Base-by-base conservation (phyloP, 2,888 invertebrate genomes). In the Hyalella azteca region DNA sequence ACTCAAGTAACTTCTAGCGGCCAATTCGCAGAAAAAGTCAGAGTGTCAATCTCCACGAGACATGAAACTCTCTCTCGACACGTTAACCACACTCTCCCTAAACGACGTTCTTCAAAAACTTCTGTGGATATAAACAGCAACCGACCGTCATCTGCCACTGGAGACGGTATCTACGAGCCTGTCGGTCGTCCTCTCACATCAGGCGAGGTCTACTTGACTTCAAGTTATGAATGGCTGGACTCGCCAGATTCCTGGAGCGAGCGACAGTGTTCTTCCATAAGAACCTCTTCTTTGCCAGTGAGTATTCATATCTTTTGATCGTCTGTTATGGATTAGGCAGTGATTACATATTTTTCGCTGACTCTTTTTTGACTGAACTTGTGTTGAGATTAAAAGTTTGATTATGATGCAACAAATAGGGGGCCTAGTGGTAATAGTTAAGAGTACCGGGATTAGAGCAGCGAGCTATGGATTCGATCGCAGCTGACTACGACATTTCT, bases 31-130 rank as follows among this genome's bases (percentile, higher is more conserved):
- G 5, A 29, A 36, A 32, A 66, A 66, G 66, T 66, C 19, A 36
- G 36, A 2, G 66, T 66, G 7, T 66, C 66, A 3, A 66, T 66
- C 54, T 26, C 54, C 9, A 13, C 54, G 11, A 32, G 36, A 36
- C 36, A 66, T 36, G 66, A 66, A 29, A 36, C 36, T 13, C 66
- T 66, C 1, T 36, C 36, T n/a, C 32, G 66, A 36, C 29, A 66
- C 32, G 66, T 36, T 22, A 66, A 66, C 66, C 66, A 66, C 29
- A 66, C 66, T 22, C 39, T 66, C 19, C 66, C 66, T 7, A 66
- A 66, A 19, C 66, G 66, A 7, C 66, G 66, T 9, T 36, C 32
- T 36, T 36, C 36, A 15, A n/a, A 32, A 5, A 19, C 36, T 13
- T 36, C 32, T 5, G 29, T 36, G 13, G 19, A 19, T 19, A n/a